Base-by-base conservation (phyloP, 2,888 invertebrate species). In the Steromphala cineraria region DNA sequence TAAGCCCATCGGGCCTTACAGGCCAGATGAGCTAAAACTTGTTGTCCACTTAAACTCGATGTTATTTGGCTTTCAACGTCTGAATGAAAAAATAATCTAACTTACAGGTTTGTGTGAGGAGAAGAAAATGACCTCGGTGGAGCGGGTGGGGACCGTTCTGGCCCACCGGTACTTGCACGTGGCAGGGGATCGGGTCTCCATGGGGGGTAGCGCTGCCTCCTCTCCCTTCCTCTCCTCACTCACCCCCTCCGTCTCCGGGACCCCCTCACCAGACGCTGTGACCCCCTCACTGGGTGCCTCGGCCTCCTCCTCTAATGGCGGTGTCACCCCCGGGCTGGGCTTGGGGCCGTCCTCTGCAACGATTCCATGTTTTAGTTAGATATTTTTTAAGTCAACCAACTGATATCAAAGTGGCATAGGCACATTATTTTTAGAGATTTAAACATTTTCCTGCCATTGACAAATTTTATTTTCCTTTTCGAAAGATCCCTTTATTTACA, bases 81-180 rank as follows among this genome's bases (percentile, higher is more conserved):
- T n/a, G n/a, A n/a, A n/a, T n/a, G n/a, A n/a, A n/a, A n/a, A n/a
- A n/a, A n/a, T n/a, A n/a, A n/a, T n/a, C n/a, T n/a, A n/a, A 83
- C 85, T 84, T 81, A 90, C 90, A 84, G 87, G 87, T 67, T 85
- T 86, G 74, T 88, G 86, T 0, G 89, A 85, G 13, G 88, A 87
- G 81, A 87, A 89, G 78, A 90, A 90, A 21, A 88, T 85, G 13
- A 90, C 84, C n/a, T 83, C 86, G 2, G 62, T 77, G 15, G 87
- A 67, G 78, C 82, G 81, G 10, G 88, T 88, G n/a, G 83, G 67
- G 4, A 88, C 79, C 1, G 86, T 86, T 80, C 83, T 89, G 24
- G 87, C 86, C 90, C 90, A 90, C 56, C 90, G 83, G 78, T 88
- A 90, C 24, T 88, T 86, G 78, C 87, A 89, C 1, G 82, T 80